phyloP scores from a whole-genome alignment of 2,888 invertebrate species.

The Hoplodrina blanda region DNA sequence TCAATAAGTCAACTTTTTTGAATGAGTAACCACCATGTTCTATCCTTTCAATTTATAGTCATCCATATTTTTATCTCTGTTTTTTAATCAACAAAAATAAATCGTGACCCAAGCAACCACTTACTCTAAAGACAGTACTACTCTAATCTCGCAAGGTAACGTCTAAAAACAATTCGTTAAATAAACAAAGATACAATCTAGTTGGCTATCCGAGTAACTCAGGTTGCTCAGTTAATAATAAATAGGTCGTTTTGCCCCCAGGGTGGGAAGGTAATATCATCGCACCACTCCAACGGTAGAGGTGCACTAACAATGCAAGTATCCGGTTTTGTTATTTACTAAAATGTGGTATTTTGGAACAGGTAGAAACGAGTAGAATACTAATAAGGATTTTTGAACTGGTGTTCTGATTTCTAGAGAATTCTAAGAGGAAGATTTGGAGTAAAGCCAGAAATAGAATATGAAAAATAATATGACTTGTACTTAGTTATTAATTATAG shows the following conservation, averaged over 20 bases:
- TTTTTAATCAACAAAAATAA: background rate
- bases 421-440: background rate
- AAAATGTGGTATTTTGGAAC: constrained; percentile 24
- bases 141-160: constrained; percentile 47
- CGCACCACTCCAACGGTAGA: constrained; percentile 47
- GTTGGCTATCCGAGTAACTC: constrained; percentile 62
- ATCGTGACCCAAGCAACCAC: background rate
- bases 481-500: too few relatives aligned
- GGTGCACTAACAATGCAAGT: constrained; percentile 51
- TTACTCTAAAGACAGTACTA: constrained; percentile 7
- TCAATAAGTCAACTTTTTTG: too few relatives aligned
- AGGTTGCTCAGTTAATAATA: constrained; percentile 72
- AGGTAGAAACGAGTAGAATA: background rate
- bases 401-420: constrained; percentile 10
- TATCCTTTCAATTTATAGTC: too few relatives aligned
- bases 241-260: constrained; percentile 65
- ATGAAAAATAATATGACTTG: too few relatives aligned
- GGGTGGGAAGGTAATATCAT: constrained; percentile 62
- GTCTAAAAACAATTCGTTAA: constrained; percentile 71
- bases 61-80: background rate
- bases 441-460: background rate
- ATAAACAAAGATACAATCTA: constrained; percentile 80
- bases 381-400: constrained; percentile 26
- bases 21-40: too few relatives aligned
- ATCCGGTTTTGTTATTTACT: constrained; percentile 32